phyloP scores from a whole-genome alignment of 2,113 vertebrate species.

The Rhineura floridana region DNA sequence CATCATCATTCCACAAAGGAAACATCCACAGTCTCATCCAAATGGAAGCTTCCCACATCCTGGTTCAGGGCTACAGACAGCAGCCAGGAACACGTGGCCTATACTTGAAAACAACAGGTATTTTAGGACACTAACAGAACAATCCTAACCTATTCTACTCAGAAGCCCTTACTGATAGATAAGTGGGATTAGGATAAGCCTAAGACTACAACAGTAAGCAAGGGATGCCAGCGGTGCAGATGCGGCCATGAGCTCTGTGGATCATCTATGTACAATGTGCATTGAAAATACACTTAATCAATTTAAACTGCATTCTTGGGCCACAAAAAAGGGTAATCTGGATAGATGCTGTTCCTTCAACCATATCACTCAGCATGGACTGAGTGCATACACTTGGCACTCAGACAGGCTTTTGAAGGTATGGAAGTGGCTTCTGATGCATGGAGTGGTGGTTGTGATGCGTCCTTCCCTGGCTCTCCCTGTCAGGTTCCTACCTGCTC shows the following conservation, averaged over 20 bases:
- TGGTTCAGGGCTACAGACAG: not conserved
- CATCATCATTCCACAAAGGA: not conserved
- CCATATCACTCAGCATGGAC: too few species aligned
- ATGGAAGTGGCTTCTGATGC: not conserved
- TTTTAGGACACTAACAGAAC: not conserved
- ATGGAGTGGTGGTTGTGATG: too few species aligned
- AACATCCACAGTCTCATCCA: not conserved
- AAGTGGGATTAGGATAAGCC: too few species aligned
- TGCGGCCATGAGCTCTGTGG: not conserved
- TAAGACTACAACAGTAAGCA: not conserved
- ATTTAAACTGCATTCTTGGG: not conserved
- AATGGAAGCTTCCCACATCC: not conserved
- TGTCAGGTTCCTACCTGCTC: too few species aligned
- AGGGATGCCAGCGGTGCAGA: not conserved
- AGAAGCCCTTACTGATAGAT: too few species aligned
- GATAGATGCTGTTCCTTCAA: too few species aligned
- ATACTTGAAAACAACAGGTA: not conserved
- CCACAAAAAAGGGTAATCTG: not conserved
- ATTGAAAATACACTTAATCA: not conserved
- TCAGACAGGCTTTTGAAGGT: not conserved
- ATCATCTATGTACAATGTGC: not conserved
- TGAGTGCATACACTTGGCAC: too few species aligned
- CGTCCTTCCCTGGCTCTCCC: too few species aligned
- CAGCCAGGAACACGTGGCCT: not conserved
- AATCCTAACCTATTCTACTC: too few species aligned